Percentiles rank a stretch among this genome's conserved stretches.
Evolutionary conservation across 2,888 invertebrate species (phyloP).

Genomic region (Stenurella melanura): DNA sequence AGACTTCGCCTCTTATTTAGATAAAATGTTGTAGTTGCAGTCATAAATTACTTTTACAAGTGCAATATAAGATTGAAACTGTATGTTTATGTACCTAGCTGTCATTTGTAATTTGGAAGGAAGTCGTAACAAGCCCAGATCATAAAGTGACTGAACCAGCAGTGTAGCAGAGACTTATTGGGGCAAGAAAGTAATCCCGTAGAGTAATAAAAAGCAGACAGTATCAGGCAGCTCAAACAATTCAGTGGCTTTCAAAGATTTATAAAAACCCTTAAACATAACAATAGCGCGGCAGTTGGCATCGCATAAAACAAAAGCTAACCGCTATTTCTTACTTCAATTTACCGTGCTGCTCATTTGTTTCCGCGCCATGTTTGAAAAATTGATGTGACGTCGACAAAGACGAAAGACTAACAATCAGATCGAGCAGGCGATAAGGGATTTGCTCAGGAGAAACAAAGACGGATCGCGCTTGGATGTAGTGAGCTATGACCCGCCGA

Average conservation of each 20-base stretch:
- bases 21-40: constrained; percentile 48
- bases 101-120: constrained; percentile 62
- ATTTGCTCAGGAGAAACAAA: constrained; percentile 62
- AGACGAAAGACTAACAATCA: constrained; percentile 72
- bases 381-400: constrained; percentile 74
- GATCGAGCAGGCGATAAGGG: constrained; percentile 67
- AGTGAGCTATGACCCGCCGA: constrained; percentile 69
- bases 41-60: constrained; percentile 53
- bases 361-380: constrained; percentile 73
- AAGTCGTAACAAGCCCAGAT: constrained; percentile 59
- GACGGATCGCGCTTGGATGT: constrained; percentile 63
- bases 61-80: constrained; percentile 61
- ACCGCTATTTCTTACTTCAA: constrained; percentile 75
- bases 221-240: constrained; percentile 63
- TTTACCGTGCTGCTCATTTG: constrained; percentile 74
- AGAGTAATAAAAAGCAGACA: constrained; percentile 70
- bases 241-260: constrained; percentile 68
- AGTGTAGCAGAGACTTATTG: constrained; percentile 58
- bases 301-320: constrained; percentile 74
- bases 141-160: constrained; percentile 57
- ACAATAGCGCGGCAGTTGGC: constrained; percentile 73
- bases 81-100: constrained; percentile 60
- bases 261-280: constrained; percentile 71
- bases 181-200: constrained; percentile 64
- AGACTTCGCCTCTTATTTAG: constrained; percentile 21